A percentile compares a stretch with the other conserved stretches of the same genome.
Conservation (phyloP, 92 coral and sea anemone species). For the Epizoanthus scotinus region DNA sequence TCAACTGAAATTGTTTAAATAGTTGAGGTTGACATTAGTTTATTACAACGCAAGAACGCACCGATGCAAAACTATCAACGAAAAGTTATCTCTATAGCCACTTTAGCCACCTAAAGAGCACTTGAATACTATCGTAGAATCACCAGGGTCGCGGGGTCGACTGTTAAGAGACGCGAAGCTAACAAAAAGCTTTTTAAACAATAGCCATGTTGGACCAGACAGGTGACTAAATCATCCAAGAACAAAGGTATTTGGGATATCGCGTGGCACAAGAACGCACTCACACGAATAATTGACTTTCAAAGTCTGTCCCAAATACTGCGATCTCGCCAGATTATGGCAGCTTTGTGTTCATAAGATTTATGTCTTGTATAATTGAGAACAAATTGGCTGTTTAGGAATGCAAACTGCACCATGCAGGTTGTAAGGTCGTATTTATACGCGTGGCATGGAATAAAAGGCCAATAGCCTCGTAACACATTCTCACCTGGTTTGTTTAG, state of each 20-base stretch:
- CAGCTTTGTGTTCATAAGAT: conserved; percentile 2
- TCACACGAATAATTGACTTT: background rate
- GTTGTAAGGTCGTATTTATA: conserved; percentile 5
- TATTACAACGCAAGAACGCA: background rate
- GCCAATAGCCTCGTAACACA: conserved; percentile 11
- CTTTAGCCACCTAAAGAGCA: background rate
- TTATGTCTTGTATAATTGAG: background rate
- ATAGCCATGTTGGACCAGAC: background rate
- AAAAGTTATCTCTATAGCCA: conserved; percentile 9
- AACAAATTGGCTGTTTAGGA: background rate
- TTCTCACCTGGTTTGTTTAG: conserved; percentile 34
- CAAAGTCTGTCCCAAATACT: background rate
- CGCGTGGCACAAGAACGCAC: conserved; percentile 5
- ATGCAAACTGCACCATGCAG: conserved; percentile 26
- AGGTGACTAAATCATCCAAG: conserved; percentile 20
- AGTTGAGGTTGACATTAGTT: conserved; percentile 6
- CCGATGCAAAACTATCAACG: background rate
- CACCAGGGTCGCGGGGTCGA: background rate
- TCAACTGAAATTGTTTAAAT: conserved; percentile 8
- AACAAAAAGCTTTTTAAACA: conserved; percentile 20
- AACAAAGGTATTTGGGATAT: background rate
- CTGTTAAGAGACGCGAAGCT: conserved; percentile 20
- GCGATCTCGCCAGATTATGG: background rate
- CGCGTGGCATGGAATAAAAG: conserved; percentile 26
- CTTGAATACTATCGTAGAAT: background rate